Evolutionary conservation across 2,888 invertebrate species (phyloP).

Genomic region (Hylaea fasciaria): DNA sequence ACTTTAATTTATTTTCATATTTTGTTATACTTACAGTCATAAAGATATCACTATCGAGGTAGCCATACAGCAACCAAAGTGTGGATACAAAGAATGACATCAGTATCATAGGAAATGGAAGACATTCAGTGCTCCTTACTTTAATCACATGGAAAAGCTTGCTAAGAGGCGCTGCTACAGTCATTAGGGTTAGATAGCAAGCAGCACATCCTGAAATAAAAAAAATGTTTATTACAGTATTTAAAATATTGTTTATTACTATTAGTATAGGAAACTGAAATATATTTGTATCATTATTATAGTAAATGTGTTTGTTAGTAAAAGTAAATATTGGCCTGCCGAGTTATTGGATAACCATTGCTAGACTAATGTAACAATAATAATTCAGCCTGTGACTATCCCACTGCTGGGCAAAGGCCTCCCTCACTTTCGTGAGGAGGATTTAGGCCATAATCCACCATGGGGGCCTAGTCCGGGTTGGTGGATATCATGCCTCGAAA

Average conservation of each 20-base stretch:
- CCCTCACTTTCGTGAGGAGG: too few relatives aligned
- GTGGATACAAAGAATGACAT: conserved; percentile 92
- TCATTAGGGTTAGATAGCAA: conserved; percentile 90
- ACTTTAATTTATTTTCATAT: background rate
- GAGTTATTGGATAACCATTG: too few relatives aligned
- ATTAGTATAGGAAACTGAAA: too few relatives aligned
- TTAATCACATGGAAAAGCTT: conserved; percentile 92
- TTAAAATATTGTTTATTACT: background rate
- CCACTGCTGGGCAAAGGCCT: too few relatives aligned
- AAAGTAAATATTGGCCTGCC: too few relatives aligned
- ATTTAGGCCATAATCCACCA: too few relatives aligned
- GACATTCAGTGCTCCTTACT: conserved; percentile 91
- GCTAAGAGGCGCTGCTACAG: conserved; percentile 93
- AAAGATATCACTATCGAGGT: conserved; percentile 90
- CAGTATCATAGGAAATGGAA: conserved; percentile 94
- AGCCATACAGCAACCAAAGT: conserved; percentile 94
- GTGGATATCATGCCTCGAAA: too few relatives aligned
- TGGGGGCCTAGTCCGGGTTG: too few relatives aligned
- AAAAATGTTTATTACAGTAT: background rate
- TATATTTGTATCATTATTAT: too few relatives aligned
- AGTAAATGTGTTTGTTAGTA: too few relatives aligned
- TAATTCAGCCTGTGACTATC: too few relatives aligned
- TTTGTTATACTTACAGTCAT: conserved; percentile 86
- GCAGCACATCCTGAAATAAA: conserved; percentile 85
- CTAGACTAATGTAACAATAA: too few relatives aligned